phyloP scores from a whole-genome alignment of 2,797 vertebrate genomes.

The Mionectes olivaceus region DNA sequence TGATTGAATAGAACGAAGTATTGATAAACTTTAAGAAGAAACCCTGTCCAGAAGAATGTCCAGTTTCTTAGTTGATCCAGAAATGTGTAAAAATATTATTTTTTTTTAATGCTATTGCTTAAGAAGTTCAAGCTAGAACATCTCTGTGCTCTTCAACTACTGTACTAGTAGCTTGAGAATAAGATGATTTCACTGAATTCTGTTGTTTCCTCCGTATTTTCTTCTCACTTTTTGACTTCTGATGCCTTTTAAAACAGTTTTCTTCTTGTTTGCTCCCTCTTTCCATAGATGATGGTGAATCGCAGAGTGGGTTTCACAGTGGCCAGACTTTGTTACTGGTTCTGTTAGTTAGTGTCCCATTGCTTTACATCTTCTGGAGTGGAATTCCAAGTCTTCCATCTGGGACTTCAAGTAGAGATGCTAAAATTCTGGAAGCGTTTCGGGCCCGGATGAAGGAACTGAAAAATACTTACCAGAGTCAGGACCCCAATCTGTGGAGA shows the following conservation, averaged over 20 bases:
- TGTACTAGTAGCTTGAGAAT: neutral
- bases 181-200: neutral
- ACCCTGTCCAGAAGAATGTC: neutral
- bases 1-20: neutral
- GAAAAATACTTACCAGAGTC: slow-evolving; percentile 79
- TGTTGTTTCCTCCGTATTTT: neutral
- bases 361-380: neutral
- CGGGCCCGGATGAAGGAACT: slow-evolving; percentile 74
- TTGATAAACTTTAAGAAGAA: neutral
- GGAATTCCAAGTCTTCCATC: neutral
- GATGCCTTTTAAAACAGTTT: neutral
- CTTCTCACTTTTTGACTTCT: neutral
- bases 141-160: neutral
- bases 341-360: neutral
- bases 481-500: slow-evolving; percentile 85
- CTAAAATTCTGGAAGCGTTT: slow-evolving; percentile 66
- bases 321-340: neutral
- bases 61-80: neutral
- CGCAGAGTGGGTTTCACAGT: neutral
- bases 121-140: neutral
- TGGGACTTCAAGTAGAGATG: slow-evolving; percentile 3
- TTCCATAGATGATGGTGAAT: neutral
- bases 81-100: neutral
- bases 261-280: neutral
- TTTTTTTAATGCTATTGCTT: neutral